Evolutionary conservation across 2,888 invertebrate genomes (phyloP), one percentile per base, ranked within the genome.

Genomic region (Hydropsyche betteni): DNA sequence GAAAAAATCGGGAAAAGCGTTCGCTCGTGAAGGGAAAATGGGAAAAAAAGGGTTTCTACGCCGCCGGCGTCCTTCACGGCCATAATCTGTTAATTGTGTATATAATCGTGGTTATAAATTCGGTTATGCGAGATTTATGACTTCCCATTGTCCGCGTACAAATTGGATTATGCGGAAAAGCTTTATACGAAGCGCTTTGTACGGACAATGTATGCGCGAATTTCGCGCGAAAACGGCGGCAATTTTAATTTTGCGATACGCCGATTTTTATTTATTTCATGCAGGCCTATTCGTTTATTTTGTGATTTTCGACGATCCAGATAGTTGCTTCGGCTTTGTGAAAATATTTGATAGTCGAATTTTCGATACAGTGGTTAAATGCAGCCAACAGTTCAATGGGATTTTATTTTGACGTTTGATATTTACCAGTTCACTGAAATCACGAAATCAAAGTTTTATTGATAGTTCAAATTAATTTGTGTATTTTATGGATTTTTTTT

Each of bases 41-140:
- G 44, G 69, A 44, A 36, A 44, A 68, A 68, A 68, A 36, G 68
- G 68, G 44, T 33, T 44, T 44, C 36, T 6, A 50, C 69, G 24
- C 53, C 70, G 70, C 36, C 14, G 10, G 53, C 70, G 53, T 53
- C 70, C 70, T 70, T 70, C 70, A 70, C 53, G 34, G 36, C 34
- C 64, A 53, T 70, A 70, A 70, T 70, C 70, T 53, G 70, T 70
- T 70, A 70, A 70, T 70, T 70, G 70, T 51, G 53, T 53, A 70
- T 34, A 53, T 70, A 70, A 70, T 70, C 70, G 53, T 34, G 70
- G 70, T 53, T 70, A 70, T 70, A 70, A 70, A 70, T 70, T 70
- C 53, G 70, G 70, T 70, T 70, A 70, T 38, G 70, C 16, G 53
- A 70, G 70, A 70, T 70, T 70, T 70, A 53, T 70, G 70, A 52